phyloP scores from a whole-genome alignment of 2,888 invertebrate species.

The Mycogona germanica region DNA sequence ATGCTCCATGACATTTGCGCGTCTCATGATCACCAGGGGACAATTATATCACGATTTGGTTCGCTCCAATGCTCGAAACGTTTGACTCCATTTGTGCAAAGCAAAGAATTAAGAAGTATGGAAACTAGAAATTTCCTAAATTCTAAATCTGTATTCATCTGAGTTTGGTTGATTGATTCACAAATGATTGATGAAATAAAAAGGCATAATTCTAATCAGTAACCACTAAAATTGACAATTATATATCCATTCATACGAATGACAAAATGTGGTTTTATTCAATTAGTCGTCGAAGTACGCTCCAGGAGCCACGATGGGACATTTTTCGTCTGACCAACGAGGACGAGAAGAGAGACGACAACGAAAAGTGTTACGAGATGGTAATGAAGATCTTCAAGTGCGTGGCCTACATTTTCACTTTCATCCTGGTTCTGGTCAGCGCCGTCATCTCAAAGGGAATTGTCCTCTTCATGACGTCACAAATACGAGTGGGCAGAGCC shows the following conservation, averaged over 20 bases:
- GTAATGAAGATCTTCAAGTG: slow-evolving; percentile 45
- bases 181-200: too few species aligned
- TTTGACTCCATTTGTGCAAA: too few species aligned
- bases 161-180: too few species aligned
- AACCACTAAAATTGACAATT: too few species aligned
- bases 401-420: slow-evolving; percentile 70
- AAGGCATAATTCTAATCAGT: too few species aligned
- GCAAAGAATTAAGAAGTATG: too few species aligned
- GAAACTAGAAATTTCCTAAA: too few species aligned
- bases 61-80: too few species aligned
- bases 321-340: slow-evolving; percentile 60
- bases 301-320: slow-evolving; percentile 57
- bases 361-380: slow-evolving; percentile 53
- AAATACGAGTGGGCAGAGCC: slow-evolving; percentile 58
- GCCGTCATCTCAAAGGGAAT: slow-evolving; percentile 82
- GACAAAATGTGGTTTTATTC: neutral
- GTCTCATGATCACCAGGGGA: too few species aligned
- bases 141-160: too few species aligned
- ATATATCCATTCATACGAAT: neutral
- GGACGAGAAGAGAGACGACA: slow-evolving; percentile 48
- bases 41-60: too few species aligned
- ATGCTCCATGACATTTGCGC: neutral
- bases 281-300: slow-evolving; percentile 38
- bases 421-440: slow-evolving; percentile 66
- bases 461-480: slow-evolving; percentile 83